These are phyloP conservation scores for Penaeus indicus DNA, from an alignment of 1,140 invertebrate species.

Conservation along the genomic window DNA sequence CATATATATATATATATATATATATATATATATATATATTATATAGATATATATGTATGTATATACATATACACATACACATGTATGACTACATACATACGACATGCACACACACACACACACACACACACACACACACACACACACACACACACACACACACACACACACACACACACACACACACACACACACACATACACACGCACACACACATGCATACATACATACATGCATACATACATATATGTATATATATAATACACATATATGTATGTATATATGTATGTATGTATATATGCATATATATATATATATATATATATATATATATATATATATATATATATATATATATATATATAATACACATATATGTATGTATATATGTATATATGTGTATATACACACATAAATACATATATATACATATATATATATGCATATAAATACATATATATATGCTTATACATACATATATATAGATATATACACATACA, in stretches of 20 bases:
- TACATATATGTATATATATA: conserved; percentile 31
- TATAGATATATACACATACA: too few relatives aligned
- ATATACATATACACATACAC: too few relatives aligned
- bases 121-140: conserved; percentile 6
- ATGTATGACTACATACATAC: not conserved
- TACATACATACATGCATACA: not conserved
- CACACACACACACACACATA: conserved; percentile 30
- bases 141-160: conserved; percentile 30
- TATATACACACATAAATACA: not conserved
- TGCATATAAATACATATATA: too few relatives aligned
- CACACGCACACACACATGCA: not conserved
- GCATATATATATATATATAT: too few relatives aligned
- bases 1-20: too few relatives aligned
- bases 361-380: not conserved
- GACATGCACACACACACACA: conserved; percentile 37
- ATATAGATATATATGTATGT: too few relatives aligned
- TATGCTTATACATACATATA: too few relatives aligned
- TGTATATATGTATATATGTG: not conserved
- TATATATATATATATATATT: too few relatives aligned
- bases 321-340: too few relatives aligned
- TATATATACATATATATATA: not conserved
- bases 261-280: too few relatives aligned
- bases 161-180: not conserved
- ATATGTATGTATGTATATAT: too few relatives aligned
- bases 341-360: not conserved